Conservation (phyloP, 2,888 invertebrate genomes). For the Cheilosia scutellata region DNA sequence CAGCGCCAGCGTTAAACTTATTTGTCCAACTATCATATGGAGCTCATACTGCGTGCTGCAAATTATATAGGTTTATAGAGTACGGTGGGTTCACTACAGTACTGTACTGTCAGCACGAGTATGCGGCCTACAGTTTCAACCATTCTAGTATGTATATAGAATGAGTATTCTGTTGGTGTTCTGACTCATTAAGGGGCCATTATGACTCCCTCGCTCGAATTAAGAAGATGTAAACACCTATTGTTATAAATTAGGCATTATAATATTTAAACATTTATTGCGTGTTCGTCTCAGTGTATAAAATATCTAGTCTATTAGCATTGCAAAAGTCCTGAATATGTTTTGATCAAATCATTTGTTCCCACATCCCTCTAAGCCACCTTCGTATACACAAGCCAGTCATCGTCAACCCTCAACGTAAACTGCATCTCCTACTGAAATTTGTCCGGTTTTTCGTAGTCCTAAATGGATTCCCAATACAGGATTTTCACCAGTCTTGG, state of each 20-base stretch:
- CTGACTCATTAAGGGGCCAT: neutral
- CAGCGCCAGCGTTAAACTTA: too few relatives aligned
- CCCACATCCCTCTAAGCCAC: neutral
- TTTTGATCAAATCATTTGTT: neutral
- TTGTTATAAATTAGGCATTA: neutral
- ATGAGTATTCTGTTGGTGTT: too few relatives aligned
- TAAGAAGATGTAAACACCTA: neutral
- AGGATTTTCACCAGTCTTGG: constrained; percentile 82
- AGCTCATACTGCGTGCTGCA: too few relatives aligned
- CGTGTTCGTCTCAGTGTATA: neutral
- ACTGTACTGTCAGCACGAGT: too few relatives aligned
- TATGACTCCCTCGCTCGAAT: neutral
- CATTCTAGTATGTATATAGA: too few relatives aligned
- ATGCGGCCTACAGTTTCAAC: too few relatives aligned
- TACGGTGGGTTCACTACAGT: too few relatives aligned
- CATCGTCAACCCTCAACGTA: constrained; percentile 81
- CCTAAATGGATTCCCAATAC: constrained; percentile 85
- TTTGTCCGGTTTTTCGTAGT: constrained; percentile 81
- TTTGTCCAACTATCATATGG: too few relatives aligned
- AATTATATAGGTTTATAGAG: too few relatives aligned
- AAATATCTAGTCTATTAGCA: constrained; percentile 4
- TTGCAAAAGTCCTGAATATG: constrained; percentile 18
- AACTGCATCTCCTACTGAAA: constrained; percentile 84
- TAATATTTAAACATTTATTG: constrained; percentile 19
- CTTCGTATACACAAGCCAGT: neutral